phyloP scores from a whole-genome alignment of 1,140 invertebrate species.

The Rhopalosiphum maidis region DNA sequence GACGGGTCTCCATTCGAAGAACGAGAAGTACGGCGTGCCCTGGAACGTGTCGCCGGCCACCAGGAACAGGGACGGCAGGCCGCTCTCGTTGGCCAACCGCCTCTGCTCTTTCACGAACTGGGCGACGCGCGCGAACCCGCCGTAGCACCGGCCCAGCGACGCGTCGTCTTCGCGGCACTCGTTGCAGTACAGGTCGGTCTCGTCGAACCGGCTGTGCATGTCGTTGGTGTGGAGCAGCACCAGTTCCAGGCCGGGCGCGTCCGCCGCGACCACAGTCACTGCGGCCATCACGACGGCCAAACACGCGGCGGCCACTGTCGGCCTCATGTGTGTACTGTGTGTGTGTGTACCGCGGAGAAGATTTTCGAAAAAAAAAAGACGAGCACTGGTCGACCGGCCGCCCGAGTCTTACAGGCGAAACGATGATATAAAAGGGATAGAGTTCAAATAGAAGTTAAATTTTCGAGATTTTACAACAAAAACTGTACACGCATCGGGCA shows the following conservation, averaged over 20 bases:
- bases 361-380: too few species aligned
- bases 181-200: constrained; percentile 65
- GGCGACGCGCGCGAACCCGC: constrained; percentile 80
- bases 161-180: constrained; percentile 58
- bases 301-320: not conserved
- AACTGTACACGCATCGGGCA: too few species aligned
- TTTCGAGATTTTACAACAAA: too few species aligned
- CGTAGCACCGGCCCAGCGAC: constrained; percentile 61
- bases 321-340: too few species aligned
- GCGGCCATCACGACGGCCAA: not conserved
- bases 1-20: constrained; percentile 79
- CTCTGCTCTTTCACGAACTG: constrained; percentile 69
- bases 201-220: constrained; percentile 85
- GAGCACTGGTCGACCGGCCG: too few species aligned
- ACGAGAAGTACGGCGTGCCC: constrained; percentile 82
- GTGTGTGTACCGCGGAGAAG: too few species aligned
- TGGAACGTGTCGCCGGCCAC: constrained; percentile 91
- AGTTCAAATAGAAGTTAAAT: too few species aligned
- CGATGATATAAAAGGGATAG: too few species aligned
- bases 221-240: constrained; percentile 85
- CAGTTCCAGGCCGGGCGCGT: not conserved
- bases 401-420: too few species aligned
- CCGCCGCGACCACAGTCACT: too few species aligned
- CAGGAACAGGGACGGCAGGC: constrained; percentile 72
- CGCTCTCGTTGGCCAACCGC: constrained; percentile 64